A percentile compares a stretch with the other conserved stretches of the same genome.
These are phyloP conservation scores for Busseola fusca DNA, from an alignment of 2,888 invertebrate genomes.

Conservation along the genomic window DNA sequence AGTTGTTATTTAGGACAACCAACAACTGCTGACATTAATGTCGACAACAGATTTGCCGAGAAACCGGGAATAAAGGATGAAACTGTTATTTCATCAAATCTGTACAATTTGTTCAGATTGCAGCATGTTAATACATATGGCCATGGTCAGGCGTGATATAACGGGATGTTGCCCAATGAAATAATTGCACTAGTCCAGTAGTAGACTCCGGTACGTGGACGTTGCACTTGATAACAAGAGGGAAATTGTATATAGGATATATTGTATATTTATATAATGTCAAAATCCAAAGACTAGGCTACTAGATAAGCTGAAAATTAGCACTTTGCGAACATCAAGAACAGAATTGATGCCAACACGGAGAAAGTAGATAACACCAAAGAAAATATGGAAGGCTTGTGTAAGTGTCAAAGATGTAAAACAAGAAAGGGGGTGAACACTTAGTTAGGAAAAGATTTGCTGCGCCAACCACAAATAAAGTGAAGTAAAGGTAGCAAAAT, in stretches of 20 bases:
- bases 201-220: background rate
- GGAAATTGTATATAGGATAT: background rate
- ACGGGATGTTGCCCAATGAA: conserved; percentile 51
- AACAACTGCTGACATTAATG: background rate
- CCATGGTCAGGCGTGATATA: conserved; percentile 18
- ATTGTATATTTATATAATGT: background rate
- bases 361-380: background rate
- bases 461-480: too few species aligned
- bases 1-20: background rate
- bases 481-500: too few species aligned
- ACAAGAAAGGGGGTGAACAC: background rate
- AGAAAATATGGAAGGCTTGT: too few species aligned
- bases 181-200: conserved; percentile 38
- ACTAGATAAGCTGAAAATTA: too few species aligned
- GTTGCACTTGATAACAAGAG: background rate
- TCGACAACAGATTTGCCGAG: background rate
- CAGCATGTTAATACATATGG: conserved; percentile 39
- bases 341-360: too few species aligned
- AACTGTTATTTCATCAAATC: conserved; percentile 25
- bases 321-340: too few species aligned
- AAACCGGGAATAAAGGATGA: background rate
- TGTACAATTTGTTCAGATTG: conserved; percentile 24
- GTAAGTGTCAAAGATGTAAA: too few species aligned
- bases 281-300: background rate
- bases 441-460: background rate